A percentile compares a stretch with the other conserved stretches of the same genome.
Evolutionary conservation across 2,113 vertebrate species (phyloP).

Genomic region (Hydrochoerus hydrochaeris): DNA sequence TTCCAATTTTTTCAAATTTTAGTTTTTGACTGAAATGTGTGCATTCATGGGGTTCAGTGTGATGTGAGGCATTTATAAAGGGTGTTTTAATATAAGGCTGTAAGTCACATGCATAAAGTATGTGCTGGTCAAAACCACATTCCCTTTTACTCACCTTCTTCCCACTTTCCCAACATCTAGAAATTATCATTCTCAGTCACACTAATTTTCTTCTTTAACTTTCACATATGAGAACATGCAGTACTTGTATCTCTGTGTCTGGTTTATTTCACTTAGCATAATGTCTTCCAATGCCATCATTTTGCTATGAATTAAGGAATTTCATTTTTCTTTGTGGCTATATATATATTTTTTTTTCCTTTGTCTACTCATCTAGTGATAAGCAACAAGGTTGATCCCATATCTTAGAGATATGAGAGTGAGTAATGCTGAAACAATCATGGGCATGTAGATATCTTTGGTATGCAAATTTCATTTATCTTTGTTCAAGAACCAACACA

Average conservation of each 20-base stretch:
- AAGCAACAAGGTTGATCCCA: neutral
- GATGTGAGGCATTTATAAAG: neutral
- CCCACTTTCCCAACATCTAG: neutral
- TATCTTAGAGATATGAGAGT: neutral
- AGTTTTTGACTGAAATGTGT: neutral
- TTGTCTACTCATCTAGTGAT: neutral
- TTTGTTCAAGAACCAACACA: neutral
- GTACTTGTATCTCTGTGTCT: neutral
- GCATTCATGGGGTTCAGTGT: neutral
- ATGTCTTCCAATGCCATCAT: neutral
- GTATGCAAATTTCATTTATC: neutral
- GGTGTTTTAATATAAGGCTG: neutral
- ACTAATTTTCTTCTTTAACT: neutral
- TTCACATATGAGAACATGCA: too few relatives aligned
- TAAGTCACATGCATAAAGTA: neutral
- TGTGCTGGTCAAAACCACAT: neutral
- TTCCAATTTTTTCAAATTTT: neutral
- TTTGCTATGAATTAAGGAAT: neutral
- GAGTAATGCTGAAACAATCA: neutral
- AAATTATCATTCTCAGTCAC: neutral
- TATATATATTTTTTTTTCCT: neutral
- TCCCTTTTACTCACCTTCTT: neutral
- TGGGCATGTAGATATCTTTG: neutral
- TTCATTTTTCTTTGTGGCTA: neutral
- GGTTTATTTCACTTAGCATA: neutral